A percentile compares a stretch with the other conserved stretches of the same genome.
phyloP scores from a whole-genome alignment of 2,888 invertebrate species.

The Cryptocheilus praepositus region DNA sequence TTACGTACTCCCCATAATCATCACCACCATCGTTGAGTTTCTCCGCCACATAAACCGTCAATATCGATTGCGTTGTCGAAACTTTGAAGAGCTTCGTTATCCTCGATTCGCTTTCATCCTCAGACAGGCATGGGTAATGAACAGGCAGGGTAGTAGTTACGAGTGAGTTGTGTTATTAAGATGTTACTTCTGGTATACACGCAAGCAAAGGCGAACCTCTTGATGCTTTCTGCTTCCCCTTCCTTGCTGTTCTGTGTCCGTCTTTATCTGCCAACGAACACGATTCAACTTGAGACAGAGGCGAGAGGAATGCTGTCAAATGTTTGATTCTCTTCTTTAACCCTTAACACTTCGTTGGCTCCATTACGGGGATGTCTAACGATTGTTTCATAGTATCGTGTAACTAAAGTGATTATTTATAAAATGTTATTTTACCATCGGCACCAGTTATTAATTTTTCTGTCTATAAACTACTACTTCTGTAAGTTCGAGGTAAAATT shows the following conservation, averaged over 20 bases:
- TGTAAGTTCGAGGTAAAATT: no score
- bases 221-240: neutral
- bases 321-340: no score
- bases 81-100: slow-evolving; percentile 68
- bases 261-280: slow-evolving; percentile 11
- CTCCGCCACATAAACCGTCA: slow-evolving; percentile 1
- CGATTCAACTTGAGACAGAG: slow-evolving; percentile 46
- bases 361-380: no score
- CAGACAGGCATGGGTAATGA: slow-evolving; percentile 70
- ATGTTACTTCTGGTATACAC: slow-evolving; percentile 55
- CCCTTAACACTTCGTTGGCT: no score
- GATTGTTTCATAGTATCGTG: no score
- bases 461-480: no score
- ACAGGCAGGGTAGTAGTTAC: slow-evolving; percentile 60
- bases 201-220: neutral
- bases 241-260: slow-evolving; percentile 15
- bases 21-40: no score
- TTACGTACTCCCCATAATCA: no score
- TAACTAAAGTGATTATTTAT: no score
- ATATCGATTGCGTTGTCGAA: slow-evolving; percentile 31
- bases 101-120: slow-evolving; percentile 62
- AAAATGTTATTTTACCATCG: no score
- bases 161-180: slow-evolving; percentile 68
- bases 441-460: no score
- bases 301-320: slow-evolving; percentile 22